These are phyloP conservation scores for Luperina testacea DNA, from an alignment of 2,888 invertebrate species.

Conservation along the genomic window DNA sequence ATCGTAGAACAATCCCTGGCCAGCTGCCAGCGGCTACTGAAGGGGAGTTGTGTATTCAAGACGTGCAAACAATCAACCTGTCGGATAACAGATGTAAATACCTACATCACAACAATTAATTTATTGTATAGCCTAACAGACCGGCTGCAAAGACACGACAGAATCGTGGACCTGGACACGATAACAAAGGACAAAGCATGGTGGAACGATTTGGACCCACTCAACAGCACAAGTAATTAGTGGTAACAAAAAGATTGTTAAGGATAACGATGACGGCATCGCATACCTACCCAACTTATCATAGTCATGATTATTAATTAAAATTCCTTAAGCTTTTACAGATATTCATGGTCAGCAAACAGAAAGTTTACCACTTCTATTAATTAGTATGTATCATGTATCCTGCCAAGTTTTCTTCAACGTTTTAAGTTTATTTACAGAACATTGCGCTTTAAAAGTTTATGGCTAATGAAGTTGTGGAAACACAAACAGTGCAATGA, in stretches of 20 bases:
- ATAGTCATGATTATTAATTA: constrained; percentile 21
- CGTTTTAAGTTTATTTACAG: constrained; percentile 30
- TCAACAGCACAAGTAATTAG: constrained; percentile 27
- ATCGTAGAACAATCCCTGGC: constrained; percentile 74
- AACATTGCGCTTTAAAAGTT: constrained; percentile 23
- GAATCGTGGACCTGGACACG: constrained; percentile 20
- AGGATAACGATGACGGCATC: constrained; percentile 6
- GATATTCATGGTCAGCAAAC: constrained; percentile 1
- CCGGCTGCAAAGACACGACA: background rate
- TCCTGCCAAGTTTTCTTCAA: constrained; percentile 5
- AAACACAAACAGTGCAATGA: constrained; percentile 43
- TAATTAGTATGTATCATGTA: constrained; percentile 35
- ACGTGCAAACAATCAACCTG: constrained; percentile 73
- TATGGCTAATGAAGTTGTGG: constrained; percentile 30
- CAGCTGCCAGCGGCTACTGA: constrained; percentile 70
- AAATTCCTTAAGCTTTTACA: constrained; percentile 12
- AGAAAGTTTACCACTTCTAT: constrained; percentile 18
- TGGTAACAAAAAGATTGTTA: constrained; percentile 20
- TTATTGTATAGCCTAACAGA: constrained; percentile 26
- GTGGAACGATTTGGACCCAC: background rate
- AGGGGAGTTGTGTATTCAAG: constrained; percentile 67
- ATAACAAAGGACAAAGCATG: constrained; percentile 24
- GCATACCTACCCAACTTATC: background rate
- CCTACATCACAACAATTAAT: constrained; percentile 47
- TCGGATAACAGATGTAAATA: constrained; percentile 61